These are phyloP conservation scores for Tinea pellionella DNA, from an alignment of 2,888 invertebrate species.

Conservation along the genomic window DNA sequence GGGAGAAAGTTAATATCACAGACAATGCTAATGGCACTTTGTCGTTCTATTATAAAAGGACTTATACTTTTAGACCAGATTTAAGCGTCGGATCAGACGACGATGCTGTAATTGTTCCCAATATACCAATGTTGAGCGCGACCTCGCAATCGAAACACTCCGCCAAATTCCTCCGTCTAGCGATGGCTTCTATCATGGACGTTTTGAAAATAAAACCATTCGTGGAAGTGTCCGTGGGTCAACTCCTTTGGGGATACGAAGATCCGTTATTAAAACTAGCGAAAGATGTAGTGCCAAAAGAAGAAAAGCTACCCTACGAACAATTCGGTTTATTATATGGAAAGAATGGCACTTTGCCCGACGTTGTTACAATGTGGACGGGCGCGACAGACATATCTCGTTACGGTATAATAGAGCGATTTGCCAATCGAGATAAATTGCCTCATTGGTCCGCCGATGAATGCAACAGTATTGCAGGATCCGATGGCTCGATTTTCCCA, in stretches of 20 bases:
- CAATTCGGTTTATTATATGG: constrained; percentile 92
- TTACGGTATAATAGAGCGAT: constrained; percentile 82
- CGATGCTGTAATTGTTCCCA: constrained; percentile 88
- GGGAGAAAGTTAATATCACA: constrained; percentile 88
- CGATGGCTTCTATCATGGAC: constrained; percentile 94
- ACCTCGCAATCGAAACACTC: constrained; percentile 91
- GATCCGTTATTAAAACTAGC: constrained; percentile 89
- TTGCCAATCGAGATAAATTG: constrained; percentile 77
- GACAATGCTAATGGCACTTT: constrained; percentile 89
- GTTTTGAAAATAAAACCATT: constrained; percentile 92
- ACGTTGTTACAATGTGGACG: constrained; percentile 82
- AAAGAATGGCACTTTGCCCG: constrained; percentile 82
- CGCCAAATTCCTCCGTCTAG: constrained; percentile 83
- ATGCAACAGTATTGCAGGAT: constrained; percentile 86
- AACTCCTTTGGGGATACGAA: constrained; percentile 92
- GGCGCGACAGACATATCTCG: constrained; percentile 78
- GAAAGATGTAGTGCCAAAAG: constrained; percentile 91
- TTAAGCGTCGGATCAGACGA: constrained; percentile 83
- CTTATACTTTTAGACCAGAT: constrained; percentile 82
- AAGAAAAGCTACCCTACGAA: constrained; percentile 89
- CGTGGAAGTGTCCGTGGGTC: constrained; percentile 88
- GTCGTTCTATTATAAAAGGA: constrained; percentile 84
- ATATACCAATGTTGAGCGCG: constrained; percentile 91
- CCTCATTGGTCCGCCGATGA: constrained; percentile 82
- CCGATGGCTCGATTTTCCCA: constrained; percentile 92